Percentiles rank a stretch among this genome's conserved stretches.
Evolutionary conservation across 2,113 vertebrate genomes (phyloP).

Genomic region (Tupaia chinensis): DNA sequence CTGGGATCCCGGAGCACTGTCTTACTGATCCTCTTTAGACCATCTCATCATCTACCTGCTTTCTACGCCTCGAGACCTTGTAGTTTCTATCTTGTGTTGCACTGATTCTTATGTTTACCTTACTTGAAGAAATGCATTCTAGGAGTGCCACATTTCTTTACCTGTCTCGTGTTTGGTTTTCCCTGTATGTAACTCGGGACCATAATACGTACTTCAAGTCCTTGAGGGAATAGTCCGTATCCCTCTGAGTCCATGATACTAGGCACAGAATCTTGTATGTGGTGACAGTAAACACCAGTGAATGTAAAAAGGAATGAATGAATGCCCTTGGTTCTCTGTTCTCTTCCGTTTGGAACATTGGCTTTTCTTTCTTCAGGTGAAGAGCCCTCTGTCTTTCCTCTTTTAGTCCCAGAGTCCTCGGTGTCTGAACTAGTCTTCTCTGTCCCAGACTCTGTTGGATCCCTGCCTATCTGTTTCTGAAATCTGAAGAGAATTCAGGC

Average conservation of each 20-base stretch:
- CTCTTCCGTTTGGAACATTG: neutral
- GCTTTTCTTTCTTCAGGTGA: neutral
- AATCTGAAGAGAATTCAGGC: conserved; percentile 70
- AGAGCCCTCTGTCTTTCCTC: neutral
- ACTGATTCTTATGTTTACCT: neutral
- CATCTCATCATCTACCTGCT: rapidly evolving
- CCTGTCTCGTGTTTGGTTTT: neutral
- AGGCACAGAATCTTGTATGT: neutral
- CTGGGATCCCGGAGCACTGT: neutral
- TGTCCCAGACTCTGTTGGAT: neutral
- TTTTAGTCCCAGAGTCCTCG: neutral
- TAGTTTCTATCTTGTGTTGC: neutral
- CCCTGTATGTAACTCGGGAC: neutral
- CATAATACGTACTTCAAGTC: neutral
- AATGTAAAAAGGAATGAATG: neutral
- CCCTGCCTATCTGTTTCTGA: conserved; percentile 62
- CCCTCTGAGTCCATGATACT: too few relatives aligned
- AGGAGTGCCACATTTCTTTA: neutral
- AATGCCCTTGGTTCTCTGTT: neutral
- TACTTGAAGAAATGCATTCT: neutral
- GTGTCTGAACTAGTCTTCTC: conserved; percentile 38
- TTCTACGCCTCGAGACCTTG: neutral
- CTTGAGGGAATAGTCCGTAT: rapidly evolving
- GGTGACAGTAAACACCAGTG: neutral
- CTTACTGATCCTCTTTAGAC: rapidly evolving